Evolutionary conservation across 2,888 invertebrate genomes (phyloP), one percentile per base, ranked within the genome.

Genomic region (Drosophila austrosaltans): DNA sequence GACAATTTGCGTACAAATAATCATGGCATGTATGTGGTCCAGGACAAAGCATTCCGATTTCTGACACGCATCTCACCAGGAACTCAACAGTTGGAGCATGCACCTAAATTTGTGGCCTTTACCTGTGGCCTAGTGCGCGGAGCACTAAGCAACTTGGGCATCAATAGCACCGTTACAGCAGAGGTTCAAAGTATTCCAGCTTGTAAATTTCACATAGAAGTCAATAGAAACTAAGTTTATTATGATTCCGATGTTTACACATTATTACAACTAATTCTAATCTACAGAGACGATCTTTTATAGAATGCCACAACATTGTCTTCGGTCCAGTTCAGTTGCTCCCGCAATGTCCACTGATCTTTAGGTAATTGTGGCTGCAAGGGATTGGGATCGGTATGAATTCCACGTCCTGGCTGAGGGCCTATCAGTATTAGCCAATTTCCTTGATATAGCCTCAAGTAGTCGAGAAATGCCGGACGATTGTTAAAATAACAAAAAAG

Each of bases 61-160:
- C 93, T 99, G 5, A 96, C 96, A 8, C 96, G 96, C 89, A 95
- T 99, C 81, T 97, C 98, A 2, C 96, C 95, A 83, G 96, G 97
- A 3, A 95, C 97, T 87, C 98, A 99, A 89, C 98, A 98, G 92
- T 93, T 99, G 76, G 97, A 98, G 90, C 95, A 95, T 91, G 98
- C 98, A 54, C 98, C 98, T 1, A 95, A 96, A 95, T 97, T 96
- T 93, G 95, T 99, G 64, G 97, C 98, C 1, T 98, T 98, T 91
- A 98, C 99, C 0, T 99, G 99, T 93, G 99, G 99, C 3, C 93
- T 99, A 78, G 95, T 99, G 63, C 94, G 99, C 90, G 99, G 99
- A 40, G 98, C 98, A 58, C 93, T 99, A 74, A 97, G 98, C 20
- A 99, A 99, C 93, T 94, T 99, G 73, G 98, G 98, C 69, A 96